These are phyloP conservation scores for Elanoides forficatus DNA, from an alignment of 2,113 vertebrate genomes.

Conservation along the genomic window DNA sequence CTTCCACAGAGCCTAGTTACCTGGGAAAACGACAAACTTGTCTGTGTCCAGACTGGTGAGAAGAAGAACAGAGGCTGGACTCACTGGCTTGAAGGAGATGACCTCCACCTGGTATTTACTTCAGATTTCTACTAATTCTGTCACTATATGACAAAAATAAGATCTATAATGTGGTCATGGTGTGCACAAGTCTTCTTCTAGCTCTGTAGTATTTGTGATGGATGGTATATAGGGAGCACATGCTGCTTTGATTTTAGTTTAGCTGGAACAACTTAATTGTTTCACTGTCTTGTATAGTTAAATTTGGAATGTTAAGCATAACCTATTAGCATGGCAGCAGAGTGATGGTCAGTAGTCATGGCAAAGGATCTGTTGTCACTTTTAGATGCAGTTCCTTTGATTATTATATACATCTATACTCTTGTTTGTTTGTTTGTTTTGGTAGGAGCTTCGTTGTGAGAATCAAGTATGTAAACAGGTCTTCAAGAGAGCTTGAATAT, in stretches of 20 bases:
- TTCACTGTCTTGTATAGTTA: neutral
- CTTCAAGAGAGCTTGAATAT: slow-evolving; percentile 73
- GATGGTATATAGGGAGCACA: neutral
- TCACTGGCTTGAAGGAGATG: slow-evolving; percentile 86
- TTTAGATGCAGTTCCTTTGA: neutral
- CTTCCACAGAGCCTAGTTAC: slow-evolving; percentile 76
- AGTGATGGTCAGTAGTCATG: neutral
- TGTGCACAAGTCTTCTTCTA: neutral
- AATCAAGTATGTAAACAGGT: slow-evolving; percentile 83
- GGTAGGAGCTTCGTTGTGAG: slow-evolving; percentile 85
- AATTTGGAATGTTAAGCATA: neutral
- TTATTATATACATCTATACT: neutral
- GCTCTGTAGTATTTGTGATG: neutral
- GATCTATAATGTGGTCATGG: neutral
- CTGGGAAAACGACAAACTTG: slow-evolving; percentile 82
- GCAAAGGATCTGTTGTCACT: neutral
- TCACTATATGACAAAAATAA: neutral
- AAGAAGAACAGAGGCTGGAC: slow-evolving; percentile 87
- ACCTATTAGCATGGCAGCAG: neutral
- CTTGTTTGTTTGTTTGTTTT: neutral
- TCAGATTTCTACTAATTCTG: neutral
- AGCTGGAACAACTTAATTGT: neutral
- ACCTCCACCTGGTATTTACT: slow-evolving; percentile 81
- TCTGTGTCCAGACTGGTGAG: slow-evolving; percentile 85
- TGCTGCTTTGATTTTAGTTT: neutral